Base-by-base conservation (phyloP, 2,888 invertebrate species). In the Heteropelma amictum region DNA sequence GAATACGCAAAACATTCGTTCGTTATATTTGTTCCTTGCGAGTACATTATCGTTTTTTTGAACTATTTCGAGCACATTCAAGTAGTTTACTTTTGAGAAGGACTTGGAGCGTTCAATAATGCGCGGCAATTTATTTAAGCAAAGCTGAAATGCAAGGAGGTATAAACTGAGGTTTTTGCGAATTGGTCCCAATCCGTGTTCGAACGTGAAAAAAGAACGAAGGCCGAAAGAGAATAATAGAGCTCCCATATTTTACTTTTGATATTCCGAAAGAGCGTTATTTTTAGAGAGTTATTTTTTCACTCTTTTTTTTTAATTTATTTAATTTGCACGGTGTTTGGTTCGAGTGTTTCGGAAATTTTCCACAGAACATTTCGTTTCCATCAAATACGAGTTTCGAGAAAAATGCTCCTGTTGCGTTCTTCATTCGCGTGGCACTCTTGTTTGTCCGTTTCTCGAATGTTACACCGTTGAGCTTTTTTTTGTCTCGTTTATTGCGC, bases 361-460 rank as follows among this genome's bases (percentile, higher is more conserved):
- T 30, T 30, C 5, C 12, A 4, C 8, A 1, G n/a, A 26, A 28
- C 6, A 1, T 56, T 68, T 26, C 7, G 4, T 19, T 49, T 54
- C 14, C 38, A 78, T 84, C 79, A 84, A 69, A 85, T 84, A 21
- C 79, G 78, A 8, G 85, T 83, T 54, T 85, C 85, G 10, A 74
- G 79, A 12, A 72, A 77, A 8, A 54, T 21, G 10, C 4, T 54
- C 19, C 70, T 67, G 1, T 58, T 69, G 7, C 45, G 33, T 23
- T 74, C 69, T 4, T 75, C 76, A 3, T 56, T 63, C 4, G 78
- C 65, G 4, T 61, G 74, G 45, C 78, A 82, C n/a, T 58, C n/a
- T 79, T 0, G 77, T 54, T 3, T 76, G 72, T 26, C 82, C 81
- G 28, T 84, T 84, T 35, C 61, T 75, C 45, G 79, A 74, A 3